Evolutionary conservation across 2,888 invertebrate species (phyloP).

Genomic region (Plemyria rubiginata): DNA sequence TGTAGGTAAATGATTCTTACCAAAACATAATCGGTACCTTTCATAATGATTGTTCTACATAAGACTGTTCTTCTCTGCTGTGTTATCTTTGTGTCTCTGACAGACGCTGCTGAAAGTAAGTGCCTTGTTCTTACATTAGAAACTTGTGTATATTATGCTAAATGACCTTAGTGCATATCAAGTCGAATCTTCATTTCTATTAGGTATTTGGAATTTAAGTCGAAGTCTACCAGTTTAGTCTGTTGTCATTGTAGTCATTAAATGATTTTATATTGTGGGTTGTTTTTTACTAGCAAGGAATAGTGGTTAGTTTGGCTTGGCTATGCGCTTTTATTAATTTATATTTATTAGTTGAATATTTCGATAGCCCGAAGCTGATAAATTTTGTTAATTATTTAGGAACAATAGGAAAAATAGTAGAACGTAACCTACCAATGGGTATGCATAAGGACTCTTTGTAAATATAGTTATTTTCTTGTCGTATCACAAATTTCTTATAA

Average conservation of each 20-base stretch:
- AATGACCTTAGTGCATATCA: constrained; percentile 48
- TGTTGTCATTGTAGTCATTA: constrained; percentile 16
- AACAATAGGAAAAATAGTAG: no score
- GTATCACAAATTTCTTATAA: no score
- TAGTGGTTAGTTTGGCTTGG: constrained; percentile 12
- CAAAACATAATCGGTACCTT: constrained; percentile 40
- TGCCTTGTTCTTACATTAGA: constrained; percentile 31
- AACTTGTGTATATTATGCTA: constrained; percentile 38
- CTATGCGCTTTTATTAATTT: not conserved
- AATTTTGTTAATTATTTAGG: not conserved
- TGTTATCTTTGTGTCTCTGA: constrained; percentile 46
- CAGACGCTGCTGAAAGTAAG: constrained; percentile 54
- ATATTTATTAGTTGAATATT: not conserved
- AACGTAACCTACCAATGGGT: no score
- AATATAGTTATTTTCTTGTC: no score
- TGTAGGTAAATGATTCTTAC: constrained; percentile 41
- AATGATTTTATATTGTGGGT: constrained; percentile 4
- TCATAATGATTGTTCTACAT: constrained; percentile 50
- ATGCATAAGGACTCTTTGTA: no score
- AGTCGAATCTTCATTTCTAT: constrained; percentile 31
- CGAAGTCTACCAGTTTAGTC: constrained; percentile 27
- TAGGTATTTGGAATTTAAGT: constrained; percentile 39
- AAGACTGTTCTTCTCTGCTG: constrained; percentile 42
- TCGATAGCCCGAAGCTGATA: not conserved
- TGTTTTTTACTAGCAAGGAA: constrained; percentile 6